These are phyloP conservation scores for Uloborus diversus DNA, from an alignment of 1,140 invertebrate species.

Conservation along the genomic window DNA sequence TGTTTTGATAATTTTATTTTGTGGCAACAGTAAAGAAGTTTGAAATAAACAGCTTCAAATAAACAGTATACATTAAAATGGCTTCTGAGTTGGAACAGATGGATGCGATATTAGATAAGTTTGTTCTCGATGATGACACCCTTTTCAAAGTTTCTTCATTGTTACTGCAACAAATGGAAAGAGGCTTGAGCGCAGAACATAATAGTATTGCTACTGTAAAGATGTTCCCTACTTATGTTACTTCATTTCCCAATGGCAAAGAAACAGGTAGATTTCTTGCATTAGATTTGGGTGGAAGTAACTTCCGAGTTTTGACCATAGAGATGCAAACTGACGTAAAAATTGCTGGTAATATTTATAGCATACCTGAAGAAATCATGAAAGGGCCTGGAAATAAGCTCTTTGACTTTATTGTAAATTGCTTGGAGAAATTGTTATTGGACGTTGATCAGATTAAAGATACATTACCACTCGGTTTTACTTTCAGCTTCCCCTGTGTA, in stretches of 20 bases:
- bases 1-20: no score
- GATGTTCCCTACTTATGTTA: slow-evolving; percentile 95
- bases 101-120: not conserved
- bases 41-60: no score
- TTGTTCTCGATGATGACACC: slow-evolving; percentile 18
- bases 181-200: slow-evolving; percentile 81
- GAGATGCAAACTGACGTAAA: slow-evolving; percentile 74
- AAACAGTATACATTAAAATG: no score
- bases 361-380: slow-evolving; percentile 94
- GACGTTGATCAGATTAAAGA: slow-evolving; percentile 63
- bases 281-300: slow-evolving; percentile 96
- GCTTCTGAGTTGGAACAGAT: not conserved
- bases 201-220: slow-evolving; percentile 81
- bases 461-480: slow-evolving; percentile 92
- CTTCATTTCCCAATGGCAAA: slow-evolving; percentile 91
- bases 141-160: slow-evolving; percentile 78
- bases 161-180: slow-evolving; percentile 78
- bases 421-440: slow-evolving; percentile 85
- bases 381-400: slow-evolving; percentile 82
- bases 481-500: slow-evolving; percentile 95
- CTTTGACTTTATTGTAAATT: slow-evolving; percentile 99
- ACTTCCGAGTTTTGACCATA: slow-evolving; percentile 94
- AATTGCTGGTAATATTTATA: slow-evolving; percentile 96
- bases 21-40: no score
- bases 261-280: slow-evolving; percentile 96